Base-by-base conservation (phyloP, 2,888 invertebrate genomes). In the Heliconius ethilla region DNA sequence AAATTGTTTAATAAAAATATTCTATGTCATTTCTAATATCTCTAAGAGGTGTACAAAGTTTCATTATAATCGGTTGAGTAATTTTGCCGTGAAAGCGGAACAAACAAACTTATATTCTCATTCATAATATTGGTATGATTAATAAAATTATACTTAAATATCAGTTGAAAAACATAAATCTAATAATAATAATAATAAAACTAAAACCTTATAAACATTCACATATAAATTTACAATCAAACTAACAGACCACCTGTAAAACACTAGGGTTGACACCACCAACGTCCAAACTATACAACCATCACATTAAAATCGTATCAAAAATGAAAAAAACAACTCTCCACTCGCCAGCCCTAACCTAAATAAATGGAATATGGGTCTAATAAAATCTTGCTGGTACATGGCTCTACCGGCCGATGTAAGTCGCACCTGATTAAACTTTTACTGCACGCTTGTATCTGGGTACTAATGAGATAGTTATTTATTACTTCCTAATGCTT, bases 401-500 rank as follows among this genome's bases (percentile, higher is more conserved):
- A 79, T 75, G 62, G 63, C 70, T 55, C 65, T 59, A 70, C 66
- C 75, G 45, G 65, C 18, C 70, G 77, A 75, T 75, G 79, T 67
- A 77, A 75, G 67, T 59, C 62, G 62, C 80, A 79, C 75, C 75
- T 73, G 80, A 75, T 79, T 79, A 78, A 74, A 77, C 75, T 59
- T 78, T 80, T 78, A 80, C 76, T 74, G 65, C 74, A 76, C 62
- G 76, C 72, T 45, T 51, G 25, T 55, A 74, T 70, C 78, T 75
- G 62, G 74, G 40, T 77, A 75, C 80, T 80, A 80, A 79, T 79
- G 76, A 79, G 80, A 79, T 70, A 67, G 75, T 75, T 75, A 79
- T 80, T 80, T 80, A 80, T 70, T 77, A 77, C 79, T 79, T 77
- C 79, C 79, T 66, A 18, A 18, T 63, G 66, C 37, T 22, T 15